Conservation (phyloP, 2,113 vertebrate species). For the Aphyosemion australe region DNA sequence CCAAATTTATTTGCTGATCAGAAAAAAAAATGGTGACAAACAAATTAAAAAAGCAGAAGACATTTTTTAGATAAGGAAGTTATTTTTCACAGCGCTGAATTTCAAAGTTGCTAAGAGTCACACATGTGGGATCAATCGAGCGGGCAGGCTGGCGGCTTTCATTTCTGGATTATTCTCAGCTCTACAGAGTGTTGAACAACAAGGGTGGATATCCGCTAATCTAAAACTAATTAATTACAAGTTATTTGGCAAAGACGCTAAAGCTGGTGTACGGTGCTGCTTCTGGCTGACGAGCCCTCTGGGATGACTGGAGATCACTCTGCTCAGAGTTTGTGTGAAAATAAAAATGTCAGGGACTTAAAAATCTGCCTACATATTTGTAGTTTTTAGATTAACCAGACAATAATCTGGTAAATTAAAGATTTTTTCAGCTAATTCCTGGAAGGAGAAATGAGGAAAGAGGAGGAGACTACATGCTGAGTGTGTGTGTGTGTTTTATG, state of each 20-base stretch:
- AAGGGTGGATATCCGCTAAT: conserved; percentile 47
- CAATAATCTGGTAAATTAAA: conserved; percentile 4
- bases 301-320: neutral
- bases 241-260: conserved; percentile 49
- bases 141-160: neutral
- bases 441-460: conserved; percentile 48
- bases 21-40: no score
- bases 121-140: no score
- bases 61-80: no score
- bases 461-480: conserved; percentile 21
- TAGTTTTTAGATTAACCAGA: neutral
- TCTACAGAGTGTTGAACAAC: conserved; percentile 31
- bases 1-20: no score
- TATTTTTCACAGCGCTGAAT: no score
- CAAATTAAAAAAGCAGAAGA: no score
- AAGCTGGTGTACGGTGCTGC: conserved; percentile 5
- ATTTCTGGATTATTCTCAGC: conserved; percentile 27
- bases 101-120: no score
- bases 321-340: no score
- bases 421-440: conserved; percentile 29
- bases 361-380: no score
- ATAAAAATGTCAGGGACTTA: no score
- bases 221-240: conserved; percentile 39
- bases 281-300: neutral
- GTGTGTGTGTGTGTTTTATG: conserved; percentile 26